Base-by-base conservation (phyloP, 2,797 vertebrate species). In the Anableps anableps region DNA sequence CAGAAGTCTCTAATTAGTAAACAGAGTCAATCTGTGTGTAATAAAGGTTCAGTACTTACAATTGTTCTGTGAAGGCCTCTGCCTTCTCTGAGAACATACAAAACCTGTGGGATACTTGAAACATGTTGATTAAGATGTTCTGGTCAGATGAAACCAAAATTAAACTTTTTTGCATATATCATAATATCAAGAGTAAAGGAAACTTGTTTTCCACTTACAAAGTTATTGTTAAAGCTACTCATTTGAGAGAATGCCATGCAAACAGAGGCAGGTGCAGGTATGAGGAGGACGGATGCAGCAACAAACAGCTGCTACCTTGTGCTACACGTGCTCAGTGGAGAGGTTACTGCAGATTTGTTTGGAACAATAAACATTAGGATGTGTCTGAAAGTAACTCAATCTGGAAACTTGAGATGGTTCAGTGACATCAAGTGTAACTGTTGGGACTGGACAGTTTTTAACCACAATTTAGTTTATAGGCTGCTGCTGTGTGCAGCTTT, bases 381-480 rank as follows among this genome's bases (percentile, higher is more conserved):
- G 83, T 86, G 86, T 82, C 21, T 83, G 14, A 80, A 34, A 83
- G 34, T 38, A 34, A 66, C 34, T 64, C 8, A 9, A 78, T 6
- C 17, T 64, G 58, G 41, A 60, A 47, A 21, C n/a, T 4, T 83
- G 86, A 89, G 87, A 87, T 60, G 79, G 80, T 77, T 50, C 68
- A 64, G 43, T 19, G 55, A 36, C 74, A 31, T 72, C 83, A 71
- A 83, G 81, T 88, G 78, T 84, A 74, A 92, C 77, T 83, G 83
- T 76, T 90, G 89, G 86, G 88, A 91, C 93, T 92, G 91, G 72
- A 29, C 70, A 77, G 43, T 88, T 89, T 88, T n/a, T 89, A 88
- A 89, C 81, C 80, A 86, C 83, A 74, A 77, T 84, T 78, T 47
- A 17, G 73, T 48, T 73, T 34, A 0, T 36, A 1, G 34, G 68